Base-by-base conservation (phyloP, 2,888 invertebrate genomes). In the Nymphalis c-album region DNA sequence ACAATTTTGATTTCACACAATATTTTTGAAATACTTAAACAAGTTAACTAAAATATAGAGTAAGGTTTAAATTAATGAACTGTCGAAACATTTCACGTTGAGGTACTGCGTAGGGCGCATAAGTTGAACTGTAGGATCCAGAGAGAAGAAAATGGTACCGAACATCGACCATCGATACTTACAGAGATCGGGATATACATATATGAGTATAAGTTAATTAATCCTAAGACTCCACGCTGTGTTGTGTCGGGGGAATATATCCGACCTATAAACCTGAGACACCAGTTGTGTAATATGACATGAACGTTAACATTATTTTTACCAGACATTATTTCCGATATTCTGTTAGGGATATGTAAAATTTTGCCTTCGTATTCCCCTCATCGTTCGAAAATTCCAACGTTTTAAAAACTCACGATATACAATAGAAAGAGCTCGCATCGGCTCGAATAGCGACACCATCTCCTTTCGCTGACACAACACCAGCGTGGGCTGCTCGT, bases 241-340 rank as follows among this genome's bases (percentile, higher is more conserved):
- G n/a, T 65, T 62, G 65, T 65, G 53, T 65, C 64, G 62, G 64
- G 68, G 64, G 62, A 58, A 61, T 62, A 53, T 17, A 7, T 16
- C 35, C 7, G 55, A 53, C 31, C 13, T 7, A 48, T 31, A 13
- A 40, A 60, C 22, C 18, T 20, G 48, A 31, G 26, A 31, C 0
- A 31, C 6, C 26, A 31, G 6, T 31, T 31, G 26, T 31, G 5
- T 40, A 3, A 13, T 61, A 17, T 40, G 61, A 20, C 35, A 50
- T 17, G 8, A 20, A 20, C 8, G 7, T 50, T 18, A 26, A 18
- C 26, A 20, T 40, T 10, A 5, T 16, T 2, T 45, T 50, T 35
- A 40, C 13, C 13, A 13, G 48, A 31, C 31, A 22, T 51, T n/a
- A 16, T 16, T 10, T 40, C 40, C 40, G 31, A 48, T 7, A n/a